Conservation (phyloP, 2,113 vertebrate genomes). For the Etheostoma cragini region DNA sequence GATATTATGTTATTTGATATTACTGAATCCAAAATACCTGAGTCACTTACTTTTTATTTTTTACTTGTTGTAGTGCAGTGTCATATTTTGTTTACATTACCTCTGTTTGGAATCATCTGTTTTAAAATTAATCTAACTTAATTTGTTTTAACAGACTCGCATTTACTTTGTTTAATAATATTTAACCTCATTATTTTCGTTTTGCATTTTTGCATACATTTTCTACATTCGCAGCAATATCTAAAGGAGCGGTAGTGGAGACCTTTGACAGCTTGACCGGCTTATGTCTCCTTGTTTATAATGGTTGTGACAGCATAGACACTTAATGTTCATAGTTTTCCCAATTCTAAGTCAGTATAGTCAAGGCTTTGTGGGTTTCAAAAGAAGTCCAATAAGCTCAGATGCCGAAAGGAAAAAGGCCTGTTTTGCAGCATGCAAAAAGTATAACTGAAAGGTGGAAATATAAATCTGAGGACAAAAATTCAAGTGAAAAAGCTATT, state of each 20-base stretch:
- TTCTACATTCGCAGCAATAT: not conserved
- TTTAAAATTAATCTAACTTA: not conserved
- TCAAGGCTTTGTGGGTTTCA: not conserved
- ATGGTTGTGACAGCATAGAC: not conserved
- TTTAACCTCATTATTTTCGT: not conserved
- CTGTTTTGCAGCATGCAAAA: no score
- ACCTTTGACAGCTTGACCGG: not conserved
- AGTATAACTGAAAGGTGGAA: not conserved
- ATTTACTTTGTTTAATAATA: not conserved
- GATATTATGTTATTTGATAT: conserved; percentile 51
- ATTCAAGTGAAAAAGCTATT: not conserved
- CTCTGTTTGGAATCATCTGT: not conserved
- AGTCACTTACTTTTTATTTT: not conserved
- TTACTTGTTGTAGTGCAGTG: no score
- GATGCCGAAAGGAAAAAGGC: not conserved
- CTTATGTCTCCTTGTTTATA: not conserved
- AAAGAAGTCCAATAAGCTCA: not conserved
- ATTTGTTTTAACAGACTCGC: not conserved
- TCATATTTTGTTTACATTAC: not conserved
- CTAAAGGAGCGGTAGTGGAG: not conserved
- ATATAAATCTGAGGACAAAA: not conserved
- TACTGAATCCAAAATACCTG: conserved; percentile 22
- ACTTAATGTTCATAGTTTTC: not conserved
- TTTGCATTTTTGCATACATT: not conserved
- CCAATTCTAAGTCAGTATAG: not conserved